A percentile compares a stretch with the other conserved stretches of the same genome.
Evolutionary conservation across 2,888 invertebrate species (phyloP).

Genomic region (Harmothoe impar): DNA sequence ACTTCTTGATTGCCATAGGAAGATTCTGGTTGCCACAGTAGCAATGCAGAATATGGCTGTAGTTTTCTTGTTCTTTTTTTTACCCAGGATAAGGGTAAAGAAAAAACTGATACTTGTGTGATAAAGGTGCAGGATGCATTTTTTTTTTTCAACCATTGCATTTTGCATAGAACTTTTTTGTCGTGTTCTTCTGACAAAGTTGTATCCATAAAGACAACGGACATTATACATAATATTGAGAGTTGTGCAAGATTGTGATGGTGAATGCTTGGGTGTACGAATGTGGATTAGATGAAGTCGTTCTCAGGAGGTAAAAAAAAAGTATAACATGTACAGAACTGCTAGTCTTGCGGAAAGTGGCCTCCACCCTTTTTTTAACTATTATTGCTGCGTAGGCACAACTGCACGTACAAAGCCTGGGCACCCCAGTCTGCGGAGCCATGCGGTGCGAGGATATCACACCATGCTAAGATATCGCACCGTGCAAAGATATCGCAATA

Average conservation of each 20-base stretch:
- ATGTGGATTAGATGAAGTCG: not conserved
- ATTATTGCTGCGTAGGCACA: no score
- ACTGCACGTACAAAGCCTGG: no score
- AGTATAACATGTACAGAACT: not conserved
- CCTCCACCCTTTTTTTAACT: not conserved
- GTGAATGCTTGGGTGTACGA: constrained; percentile 28
- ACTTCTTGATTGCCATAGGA: constrained; percentile 38
- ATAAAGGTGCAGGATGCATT: constrained; percentile 39
- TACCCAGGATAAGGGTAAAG: constrained; percentile 40
- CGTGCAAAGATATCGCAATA: no score
- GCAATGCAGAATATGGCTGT: not conserved
- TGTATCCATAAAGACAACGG: not conserved
- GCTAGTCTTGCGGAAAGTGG: constrained; percentile 21
- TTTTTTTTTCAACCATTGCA: constrained; percentile 50
- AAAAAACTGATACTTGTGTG: constrained; percentile 23
- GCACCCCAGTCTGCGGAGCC: no score
- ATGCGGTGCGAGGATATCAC: no score
- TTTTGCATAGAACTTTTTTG: constrained; percentile 48
- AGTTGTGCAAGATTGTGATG: constrained; percentile 30
- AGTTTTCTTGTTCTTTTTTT: constrained; percentile 6
- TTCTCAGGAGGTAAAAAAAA: constrained; percentile 25
- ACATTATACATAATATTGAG: constrained; percentile 19
- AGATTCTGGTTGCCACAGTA: constrained; percentile 6
- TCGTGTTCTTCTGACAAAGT: constrained; percentile 46
- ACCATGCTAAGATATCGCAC: no score